Evolutionary conservation across 2,113 vertebrate genomes (phyloP).

Genomic region (Syngnathus scovelli): DNA sequence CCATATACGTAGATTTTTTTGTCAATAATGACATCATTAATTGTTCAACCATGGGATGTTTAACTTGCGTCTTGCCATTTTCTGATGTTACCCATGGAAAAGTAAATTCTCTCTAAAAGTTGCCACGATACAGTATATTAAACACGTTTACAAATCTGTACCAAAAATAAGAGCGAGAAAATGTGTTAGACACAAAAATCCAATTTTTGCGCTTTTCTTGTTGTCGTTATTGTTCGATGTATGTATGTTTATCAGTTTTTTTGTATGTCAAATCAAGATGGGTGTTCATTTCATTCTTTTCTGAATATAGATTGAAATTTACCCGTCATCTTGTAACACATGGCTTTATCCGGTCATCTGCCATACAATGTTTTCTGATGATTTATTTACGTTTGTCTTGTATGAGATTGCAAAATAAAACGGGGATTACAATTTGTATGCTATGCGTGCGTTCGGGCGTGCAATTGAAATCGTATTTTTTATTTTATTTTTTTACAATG

Average conservation of each 20-base stretch:
- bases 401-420: constrained; percentile 73
- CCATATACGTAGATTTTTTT: background rate
- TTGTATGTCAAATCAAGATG: constrained; percentile 47
- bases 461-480: too few relatives aligned
- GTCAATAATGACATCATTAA: background rate
- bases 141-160: background rate
- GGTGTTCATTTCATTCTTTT: constrained; percentile 35
- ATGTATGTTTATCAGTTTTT: constrained; percentile 34
- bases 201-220: background rate
- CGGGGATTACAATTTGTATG: constrained; percentile 69
- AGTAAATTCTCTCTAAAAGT: background rate
- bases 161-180: background rate
- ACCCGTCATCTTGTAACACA: constrained; percentile 1
- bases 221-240: constrained; percentile 13
- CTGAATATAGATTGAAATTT: constrained; percentile 32
- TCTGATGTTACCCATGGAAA: background rate
- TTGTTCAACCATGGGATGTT: background rate
- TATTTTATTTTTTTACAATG: background rate
- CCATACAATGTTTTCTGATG: constrained; percentile 24
- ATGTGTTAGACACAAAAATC: background rate
- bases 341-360: constrained; percentile 55
- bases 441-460: constrained; percentile 11
- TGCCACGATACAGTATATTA: background rate
- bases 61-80: background rate
- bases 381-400: constrained; percentile 70